These are phyloP conservation scores for Neotoxoptera formosana DNA, from an alignment of 1,140 invertebrate species.

Conservation along the genomic window DNA sequence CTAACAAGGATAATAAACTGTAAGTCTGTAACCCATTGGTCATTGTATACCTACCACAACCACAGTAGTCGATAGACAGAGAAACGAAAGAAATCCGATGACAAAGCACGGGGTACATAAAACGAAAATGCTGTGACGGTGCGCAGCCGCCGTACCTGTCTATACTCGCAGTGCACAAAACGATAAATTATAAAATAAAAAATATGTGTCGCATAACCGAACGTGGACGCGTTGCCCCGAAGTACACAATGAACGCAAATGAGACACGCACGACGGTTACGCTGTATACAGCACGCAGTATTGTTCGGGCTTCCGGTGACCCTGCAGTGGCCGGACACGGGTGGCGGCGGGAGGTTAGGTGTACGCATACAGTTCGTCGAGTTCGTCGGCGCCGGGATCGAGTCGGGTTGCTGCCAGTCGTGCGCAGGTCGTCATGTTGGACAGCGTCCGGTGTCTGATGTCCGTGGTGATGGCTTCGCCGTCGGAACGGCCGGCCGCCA, in stretches of 20 bases:
- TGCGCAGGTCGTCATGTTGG: not conserved
- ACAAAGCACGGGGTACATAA: not conserved
- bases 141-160: not conserved
- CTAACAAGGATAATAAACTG: too few species aligned
- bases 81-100: too few species aligned
- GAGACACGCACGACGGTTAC: conserved; percentile 34
- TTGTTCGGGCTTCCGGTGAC: conserved; percentile 54
- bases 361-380: not conserved
- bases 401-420: not conserved
- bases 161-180: not conserved
- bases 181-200: not conserved
- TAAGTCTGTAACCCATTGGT: not conserved
- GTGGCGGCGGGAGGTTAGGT: not conserved
- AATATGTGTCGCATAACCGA: not conserved
- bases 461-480: conserved; percentile 39
- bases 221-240: not conserved
- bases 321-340: not conserved
- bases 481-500: not conserved
- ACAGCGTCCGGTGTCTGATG: conserved; percentile 45
- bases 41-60: not conserved
- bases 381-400: not conserved
- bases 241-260: conserved; percentile 32
- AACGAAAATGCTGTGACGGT: not conserved
- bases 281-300: not conserved
- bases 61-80: not conserved